Evolutionary conservation across 2,888 invertebrate genomes (phyloP).

Genomic region (Itoplectis maculator): DNA sequence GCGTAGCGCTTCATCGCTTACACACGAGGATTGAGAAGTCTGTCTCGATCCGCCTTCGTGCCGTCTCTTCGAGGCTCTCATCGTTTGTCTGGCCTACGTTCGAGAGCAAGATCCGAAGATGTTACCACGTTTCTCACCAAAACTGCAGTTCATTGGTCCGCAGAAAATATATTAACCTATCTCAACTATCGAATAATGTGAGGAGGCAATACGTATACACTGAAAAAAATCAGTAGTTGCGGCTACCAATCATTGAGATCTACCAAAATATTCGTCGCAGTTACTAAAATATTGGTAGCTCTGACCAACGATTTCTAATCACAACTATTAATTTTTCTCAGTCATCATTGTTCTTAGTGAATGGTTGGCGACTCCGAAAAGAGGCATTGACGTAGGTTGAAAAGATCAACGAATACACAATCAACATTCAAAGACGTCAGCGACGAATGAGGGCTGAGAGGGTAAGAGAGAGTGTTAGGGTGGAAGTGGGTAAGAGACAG

Average conservation of each 20-base stretch:
- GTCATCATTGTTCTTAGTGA: no score
- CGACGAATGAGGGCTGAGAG: no score
- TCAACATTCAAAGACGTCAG: background rate
- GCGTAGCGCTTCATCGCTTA: constrained; percentile 55
- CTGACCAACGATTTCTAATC: no score
- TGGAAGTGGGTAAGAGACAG: no score
- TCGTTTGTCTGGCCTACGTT: constrained; percentile 14
- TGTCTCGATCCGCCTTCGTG: background rate
- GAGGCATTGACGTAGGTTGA: background rate
- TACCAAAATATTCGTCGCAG: no score
- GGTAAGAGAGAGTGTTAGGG: no score
- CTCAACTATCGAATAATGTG: constrained; percentile 4
- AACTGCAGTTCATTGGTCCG: constrained; percentile 9
- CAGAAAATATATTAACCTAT: background rate
- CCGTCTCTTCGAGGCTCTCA: constrained; percentile 21
- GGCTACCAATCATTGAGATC: no score
- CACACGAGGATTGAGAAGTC: constrained; percentile 50
- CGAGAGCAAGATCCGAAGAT: background rate
- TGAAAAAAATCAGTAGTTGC: background rate
- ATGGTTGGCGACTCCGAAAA: background rate
- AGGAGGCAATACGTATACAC: background rate
- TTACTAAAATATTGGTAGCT: no score
- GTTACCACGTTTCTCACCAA: background rate
- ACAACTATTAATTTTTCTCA: no score
- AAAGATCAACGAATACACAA: background rate